These are phyloP conservation scores for Xiphophorus birchmanni DNA, from an alignment of 2,797 vertebrate species.

Conservation along the genomic window DNA sequence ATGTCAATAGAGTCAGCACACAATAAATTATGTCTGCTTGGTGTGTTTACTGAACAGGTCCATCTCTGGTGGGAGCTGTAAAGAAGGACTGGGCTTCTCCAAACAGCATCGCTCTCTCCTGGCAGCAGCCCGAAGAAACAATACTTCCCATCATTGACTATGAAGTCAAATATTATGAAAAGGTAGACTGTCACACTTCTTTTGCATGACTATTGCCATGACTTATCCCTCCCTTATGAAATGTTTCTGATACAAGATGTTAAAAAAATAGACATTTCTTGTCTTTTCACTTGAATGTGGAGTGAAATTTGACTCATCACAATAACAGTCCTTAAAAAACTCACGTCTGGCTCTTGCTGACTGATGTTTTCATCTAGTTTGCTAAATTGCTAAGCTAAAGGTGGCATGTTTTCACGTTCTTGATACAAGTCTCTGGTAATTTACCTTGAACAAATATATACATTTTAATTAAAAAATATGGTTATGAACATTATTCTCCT, in stretches of 20 bases:
- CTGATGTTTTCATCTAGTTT: not conserved
- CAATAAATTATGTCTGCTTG: constrained; percentile 8
- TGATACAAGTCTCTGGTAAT: not conserved
- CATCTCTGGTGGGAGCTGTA: constrained; percentile 88
- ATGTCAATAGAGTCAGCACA: constrained; percentile 2
- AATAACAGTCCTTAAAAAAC: not conserved
- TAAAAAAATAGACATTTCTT: not conserved
- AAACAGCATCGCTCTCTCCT: constrained; percentile 95
- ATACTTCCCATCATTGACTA: constrained; percentile 89
- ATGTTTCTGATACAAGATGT: not conserved
- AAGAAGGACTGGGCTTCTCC: constrained; percentile 98
- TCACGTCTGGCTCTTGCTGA: not conserved
- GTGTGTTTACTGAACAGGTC: constrained; percentile 83
- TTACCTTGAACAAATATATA: not conserved
- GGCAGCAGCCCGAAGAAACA: constrained; percentile 91
- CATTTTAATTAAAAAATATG: not conserved
- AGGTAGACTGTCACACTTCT: constrained; percentile 78
- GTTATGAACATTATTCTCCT: not conserved
- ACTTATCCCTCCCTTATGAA: not conserved
- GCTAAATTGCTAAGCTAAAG: not conserved
- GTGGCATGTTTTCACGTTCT: not conserved
- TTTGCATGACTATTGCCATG: not conserved
- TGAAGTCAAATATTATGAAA: constrained; percentile 98
- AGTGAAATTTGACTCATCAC: not conserved
- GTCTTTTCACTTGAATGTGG: not conserved